phyloP scores from a whole-genome alignment of 2,113 vertebrate species.

The Pelodiscus sinensis region DNA sequence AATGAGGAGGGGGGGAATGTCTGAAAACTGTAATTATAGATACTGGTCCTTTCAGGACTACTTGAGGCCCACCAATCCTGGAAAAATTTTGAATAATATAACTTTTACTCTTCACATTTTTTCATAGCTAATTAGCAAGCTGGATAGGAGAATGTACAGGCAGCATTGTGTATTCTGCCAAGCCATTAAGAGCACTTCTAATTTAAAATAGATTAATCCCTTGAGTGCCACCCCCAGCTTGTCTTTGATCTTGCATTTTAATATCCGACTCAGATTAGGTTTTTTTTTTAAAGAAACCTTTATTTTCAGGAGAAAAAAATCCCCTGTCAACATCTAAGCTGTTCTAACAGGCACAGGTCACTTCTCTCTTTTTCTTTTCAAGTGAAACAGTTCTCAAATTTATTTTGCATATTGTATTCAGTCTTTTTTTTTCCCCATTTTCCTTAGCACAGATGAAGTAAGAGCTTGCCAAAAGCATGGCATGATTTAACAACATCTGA shows the following conservation, averaged over 20 bases:
- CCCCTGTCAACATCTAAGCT: conserved; percentile 9
- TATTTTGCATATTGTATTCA: conserved; percentile 26
- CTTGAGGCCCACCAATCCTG: conserved; percentile 64
- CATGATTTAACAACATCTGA: conserved; percentile 31
- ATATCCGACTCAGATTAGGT: conserved; percentile 45
- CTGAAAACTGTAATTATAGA: conserved; percentile 65
- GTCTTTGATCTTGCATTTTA: conserved; percentile 52
- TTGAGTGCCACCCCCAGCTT: conserved; percentile 48
- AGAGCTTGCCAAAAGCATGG: conserved; percentile 44
- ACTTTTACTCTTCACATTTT: conserved; percentile 67
- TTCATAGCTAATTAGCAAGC: conserved; percentile 70
- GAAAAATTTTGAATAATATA: conserved; percentile 65
- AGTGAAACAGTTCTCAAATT: conserved; percentile 22
- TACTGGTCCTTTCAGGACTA: conserved; percentile 53
- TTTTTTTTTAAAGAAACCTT: background rate
- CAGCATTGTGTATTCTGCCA: conserved; percentile 54
- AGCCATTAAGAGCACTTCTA: conserved; percentile 57
- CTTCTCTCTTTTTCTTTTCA: conserved; percentile 2
- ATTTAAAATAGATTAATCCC: conserved; percentile 64
- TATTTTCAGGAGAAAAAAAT: conserved; percentile 54
- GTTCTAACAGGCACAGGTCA: conserved; percentile 2
- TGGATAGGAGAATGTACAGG: conserved; percentile 61
- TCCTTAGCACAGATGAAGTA: conserved; percentile 41
- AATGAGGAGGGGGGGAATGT: conserved; percentile 54
- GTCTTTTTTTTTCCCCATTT: conserved; percentile 16